phyloP scores from a whole-genome alignment of 2,797 vertebrate genomes.

The Falco novaeseelandiae region DNA sequence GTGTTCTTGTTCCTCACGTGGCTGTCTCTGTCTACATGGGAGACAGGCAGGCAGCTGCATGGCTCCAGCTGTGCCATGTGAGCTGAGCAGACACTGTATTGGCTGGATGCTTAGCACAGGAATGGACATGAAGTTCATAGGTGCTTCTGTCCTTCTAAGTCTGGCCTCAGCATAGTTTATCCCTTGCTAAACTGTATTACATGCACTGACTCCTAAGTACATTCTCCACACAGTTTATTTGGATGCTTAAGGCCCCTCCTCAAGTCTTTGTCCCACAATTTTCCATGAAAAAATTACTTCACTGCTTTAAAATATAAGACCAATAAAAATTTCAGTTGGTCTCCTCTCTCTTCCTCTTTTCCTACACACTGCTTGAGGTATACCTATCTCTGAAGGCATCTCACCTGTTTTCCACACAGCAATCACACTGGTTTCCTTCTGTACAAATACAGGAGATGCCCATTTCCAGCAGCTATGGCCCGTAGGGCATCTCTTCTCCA shows the following conservation, averaged over 20 bases:
- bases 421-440: background rate
- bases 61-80: background rate
- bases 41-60: background rate
- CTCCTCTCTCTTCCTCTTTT: background rate
- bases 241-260: background rate
- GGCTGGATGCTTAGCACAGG: background rate
- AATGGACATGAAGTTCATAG: background rate
- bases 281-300: background rate
- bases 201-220: background rate
- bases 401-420: background rate
- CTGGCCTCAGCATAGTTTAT: background rate
- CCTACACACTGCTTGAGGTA: background rate
- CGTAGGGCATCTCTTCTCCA: background rate
- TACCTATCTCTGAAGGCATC: background rate
- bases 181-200: background rate
- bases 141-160: background rate
- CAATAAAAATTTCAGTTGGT: background rate
- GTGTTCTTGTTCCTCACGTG: background rate
- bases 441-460: background rate
- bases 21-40: background rate
- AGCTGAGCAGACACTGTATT: rapidly evolving
- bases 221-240: background rate
- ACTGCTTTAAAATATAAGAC: background rate
- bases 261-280: background rate
- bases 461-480: background rate